These are phyloP conservation scores for Marisa cornuarietis DNA, from an alignment of 1,140 invertebrate genomes.

Conservation along the genomic window DNA sequence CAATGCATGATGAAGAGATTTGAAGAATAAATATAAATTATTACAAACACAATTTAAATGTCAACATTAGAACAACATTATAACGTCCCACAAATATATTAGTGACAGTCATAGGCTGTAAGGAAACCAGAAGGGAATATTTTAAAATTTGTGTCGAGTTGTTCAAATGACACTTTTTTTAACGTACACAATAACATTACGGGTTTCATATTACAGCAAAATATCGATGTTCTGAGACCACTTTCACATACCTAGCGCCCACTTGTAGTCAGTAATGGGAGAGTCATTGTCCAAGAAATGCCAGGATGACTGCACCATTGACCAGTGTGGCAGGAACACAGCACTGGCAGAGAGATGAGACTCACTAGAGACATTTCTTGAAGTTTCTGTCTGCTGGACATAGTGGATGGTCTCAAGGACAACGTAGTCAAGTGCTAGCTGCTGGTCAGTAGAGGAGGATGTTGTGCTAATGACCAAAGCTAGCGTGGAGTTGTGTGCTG, in stretches of 20 bases:
- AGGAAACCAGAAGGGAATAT: too few relatives aligned
- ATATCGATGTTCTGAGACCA: too few relatives aligned
- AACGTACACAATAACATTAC: too few relatives aligned
- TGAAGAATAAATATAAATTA: too few relatives aligned
- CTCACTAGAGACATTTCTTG: background rate
- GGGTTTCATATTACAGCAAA: too few relatives aligned
- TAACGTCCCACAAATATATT: too few relatives aligned
- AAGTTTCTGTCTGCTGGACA: slow-evolving; percentile 6
- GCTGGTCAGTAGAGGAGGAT: slow-evolving; percentile 2
- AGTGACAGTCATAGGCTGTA: too few relatives aligned
- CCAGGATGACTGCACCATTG: slow-evolving; percentile 42
- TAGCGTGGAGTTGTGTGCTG: slow-evolving; percentile 15
- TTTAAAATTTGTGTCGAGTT: too few relatives aligned
- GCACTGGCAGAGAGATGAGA: slow-evolving; percentile 27
- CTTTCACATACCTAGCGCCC: slow-evolving; percentile 43
- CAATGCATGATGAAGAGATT: too few relatives aligned
- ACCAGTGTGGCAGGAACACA: slow-evolving; percentile 43
- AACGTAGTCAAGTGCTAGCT: slow-evolving; percentile 30
- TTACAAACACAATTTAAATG: too few relatives aligned
- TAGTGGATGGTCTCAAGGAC: slow-evolving; percentile 21
- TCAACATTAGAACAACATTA: too few relatives aligned
- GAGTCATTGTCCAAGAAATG: slow-evolving; percentile 38
- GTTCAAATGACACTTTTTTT: too few relatives aligned
- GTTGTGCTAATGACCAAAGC: slow-evolving; percentile 24
- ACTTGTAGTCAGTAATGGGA: slow-evolving; percentile 41